A percentile compares a stretch with the other conserved stretches of the same genome.
These are phyloP conservation scores for Muntiacus muntjak DNA, from an alignment of 2,113 vertebrate species.

Conservation along the genomic window DNA sequence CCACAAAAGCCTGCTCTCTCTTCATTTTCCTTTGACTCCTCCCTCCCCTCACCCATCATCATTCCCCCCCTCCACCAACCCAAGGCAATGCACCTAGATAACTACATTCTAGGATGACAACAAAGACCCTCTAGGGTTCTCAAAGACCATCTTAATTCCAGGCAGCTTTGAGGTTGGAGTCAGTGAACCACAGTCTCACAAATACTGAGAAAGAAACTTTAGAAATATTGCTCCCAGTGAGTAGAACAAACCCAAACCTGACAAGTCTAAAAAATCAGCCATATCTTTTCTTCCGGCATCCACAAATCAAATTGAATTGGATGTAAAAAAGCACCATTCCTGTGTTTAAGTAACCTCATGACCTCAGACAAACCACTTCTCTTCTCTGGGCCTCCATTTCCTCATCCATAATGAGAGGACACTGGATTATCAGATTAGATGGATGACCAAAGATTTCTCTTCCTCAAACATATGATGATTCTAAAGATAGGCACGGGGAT, in stretches of 20 bases:
- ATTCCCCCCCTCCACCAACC: rapidly evolving
- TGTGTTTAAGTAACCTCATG: not conserved
- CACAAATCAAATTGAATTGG: not conserved
- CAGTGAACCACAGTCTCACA: not conserved
- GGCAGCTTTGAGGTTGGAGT: not conserved
- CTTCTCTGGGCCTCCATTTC: not conserved
- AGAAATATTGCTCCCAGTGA: not conserved
- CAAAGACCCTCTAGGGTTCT: not conserved
- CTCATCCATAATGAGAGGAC: not conserved
- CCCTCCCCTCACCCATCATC: not conserved
- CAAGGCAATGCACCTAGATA: not conserved
- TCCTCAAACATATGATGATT: not conserved
- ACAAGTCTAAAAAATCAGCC: not conserved
- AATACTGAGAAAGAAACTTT: not conserved
- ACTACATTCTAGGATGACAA: not conserved
- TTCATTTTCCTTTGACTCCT: not conserved
- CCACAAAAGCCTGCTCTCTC: not conserved
- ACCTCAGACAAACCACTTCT: not conserved
- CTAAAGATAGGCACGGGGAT: not conserved
- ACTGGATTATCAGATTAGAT: not conserved
- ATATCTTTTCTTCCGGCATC: not conserved
- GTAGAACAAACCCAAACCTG: not conserved
- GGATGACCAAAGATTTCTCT: not conserved
- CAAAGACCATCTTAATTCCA: not conserved
- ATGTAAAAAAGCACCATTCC: not conserved